A percentile compares a stretch with the other conserved stretches of the same genome.
Conservation (phyloP, 2,113 vertebrate genomes). For the Ceyx cyanopectus region DNA sequence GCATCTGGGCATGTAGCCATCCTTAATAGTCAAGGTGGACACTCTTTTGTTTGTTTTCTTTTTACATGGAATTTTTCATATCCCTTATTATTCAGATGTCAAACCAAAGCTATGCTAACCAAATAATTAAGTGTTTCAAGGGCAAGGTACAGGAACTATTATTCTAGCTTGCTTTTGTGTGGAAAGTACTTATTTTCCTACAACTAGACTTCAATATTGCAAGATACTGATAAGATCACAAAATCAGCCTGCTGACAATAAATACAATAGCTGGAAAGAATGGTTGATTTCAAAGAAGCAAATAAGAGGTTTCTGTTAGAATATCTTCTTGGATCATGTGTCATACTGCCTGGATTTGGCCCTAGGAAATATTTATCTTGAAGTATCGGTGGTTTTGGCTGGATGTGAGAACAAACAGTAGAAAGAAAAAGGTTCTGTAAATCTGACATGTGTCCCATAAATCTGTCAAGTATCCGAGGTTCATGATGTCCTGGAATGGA, state of each 20-base stretch:
- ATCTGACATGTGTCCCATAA: too few species aligned
- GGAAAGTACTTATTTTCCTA: neutral
- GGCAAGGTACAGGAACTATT: neutral
- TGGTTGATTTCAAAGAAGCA: neutral
- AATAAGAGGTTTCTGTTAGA: neutral
- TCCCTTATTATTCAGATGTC: neutral
- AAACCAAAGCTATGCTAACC: neutral
- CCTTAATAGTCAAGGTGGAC: neutral
- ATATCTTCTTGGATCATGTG: neutral
- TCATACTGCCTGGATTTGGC: neutral
- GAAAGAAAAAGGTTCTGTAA: too few species aligned
- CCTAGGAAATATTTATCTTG: neutral
- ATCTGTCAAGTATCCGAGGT: too few species aligned
- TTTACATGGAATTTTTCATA: neutral
- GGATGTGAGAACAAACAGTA: too few species aligned
- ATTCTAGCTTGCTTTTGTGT: neutral
- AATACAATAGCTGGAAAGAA: neutral
- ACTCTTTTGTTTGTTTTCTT: neutral
- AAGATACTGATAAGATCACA: neutral
- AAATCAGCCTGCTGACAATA: neutral
- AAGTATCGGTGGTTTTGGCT: neutral
- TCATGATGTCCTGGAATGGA: too few species aligned
- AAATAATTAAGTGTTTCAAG: neutral
- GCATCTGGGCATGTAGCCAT: neutral
- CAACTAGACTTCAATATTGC: neutral